These are phyloP conservation scores for Eilema griseolum DNA, from an alignment of 2,888 invertebrate species.

Conservation along the genomic window DNA sequence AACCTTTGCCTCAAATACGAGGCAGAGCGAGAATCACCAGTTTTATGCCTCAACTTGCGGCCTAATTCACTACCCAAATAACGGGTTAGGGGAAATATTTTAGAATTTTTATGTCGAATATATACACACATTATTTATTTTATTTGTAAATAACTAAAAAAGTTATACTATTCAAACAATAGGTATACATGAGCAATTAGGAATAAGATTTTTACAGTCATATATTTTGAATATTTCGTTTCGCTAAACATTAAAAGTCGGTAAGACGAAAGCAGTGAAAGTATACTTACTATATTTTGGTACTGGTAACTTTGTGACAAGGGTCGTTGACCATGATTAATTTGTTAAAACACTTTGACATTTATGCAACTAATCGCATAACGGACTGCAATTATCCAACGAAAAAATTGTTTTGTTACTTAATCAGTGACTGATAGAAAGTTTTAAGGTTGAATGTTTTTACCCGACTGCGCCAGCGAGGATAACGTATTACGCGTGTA, in stretches of 20 bases:
- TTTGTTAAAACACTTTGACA: constrained; percentile 1
- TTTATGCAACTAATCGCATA: constrained; percentile 7
- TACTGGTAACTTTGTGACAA: neutral
- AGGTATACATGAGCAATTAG: neutral
- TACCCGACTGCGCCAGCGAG: no score
- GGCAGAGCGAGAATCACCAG: no score
- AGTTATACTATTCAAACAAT: no score
- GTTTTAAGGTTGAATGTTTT: neutral
- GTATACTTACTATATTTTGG: neutral
- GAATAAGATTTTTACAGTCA: neutral
- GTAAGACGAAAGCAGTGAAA: neutral
- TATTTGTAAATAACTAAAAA: no score
- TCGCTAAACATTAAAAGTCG: constrained; percentile 1
- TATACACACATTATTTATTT: no score
- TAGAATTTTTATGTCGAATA: no score
- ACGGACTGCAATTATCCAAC: neutral
- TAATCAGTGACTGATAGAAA: neutral
- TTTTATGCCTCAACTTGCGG: no score
- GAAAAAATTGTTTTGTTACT: neutral
- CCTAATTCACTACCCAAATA: no score
- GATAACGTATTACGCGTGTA: no score
- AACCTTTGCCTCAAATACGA: no score
- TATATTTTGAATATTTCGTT: neutral
- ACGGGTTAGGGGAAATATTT: no score
- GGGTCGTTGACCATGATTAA: constrained; percentile 9